Percentiles rank a stretch among this genome's conserved stretches.
phyloP scores from a whole-genome alignment of 2,888 invertebrate genomes.

The Luffia ferchaultella region DNA sequence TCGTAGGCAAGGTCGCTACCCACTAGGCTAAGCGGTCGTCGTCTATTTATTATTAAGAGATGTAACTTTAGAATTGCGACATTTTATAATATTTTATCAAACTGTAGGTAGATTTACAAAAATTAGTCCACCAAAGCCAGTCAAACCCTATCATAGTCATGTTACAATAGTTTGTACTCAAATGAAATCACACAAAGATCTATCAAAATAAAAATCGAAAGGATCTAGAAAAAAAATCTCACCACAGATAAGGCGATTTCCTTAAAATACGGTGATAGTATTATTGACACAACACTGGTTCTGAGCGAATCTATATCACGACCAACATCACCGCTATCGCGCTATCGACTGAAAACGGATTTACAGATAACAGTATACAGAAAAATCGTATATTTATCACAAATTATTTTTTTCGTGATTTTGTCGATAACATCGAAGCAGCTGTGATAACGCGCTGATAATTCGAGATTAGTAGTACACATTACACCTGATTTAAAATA shows the following conservation, averaged over 20 bases:
- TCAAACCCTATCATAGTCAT: too few relatives aligned
- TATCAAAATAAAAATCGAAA: too few relatives aligned
- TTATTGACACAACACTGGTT: not conserved
- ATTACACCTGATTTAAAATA: slow-evolving; percentile 24
- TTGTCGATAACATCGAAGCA: slow-evolving; percentile 29
- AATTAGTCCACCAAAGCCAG: too few relatives aligned
- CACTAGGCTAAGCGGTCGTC: too few relatives aligned
- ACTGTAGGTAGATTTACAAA: too few relatives aligned
- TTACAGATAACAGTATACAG: slow-evolving; percentile 39
- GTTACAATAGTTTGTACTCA: too few relatives aligned
- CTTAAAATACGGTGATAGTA: not conserved
- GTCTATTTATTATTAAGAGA: too few relatives aligned
- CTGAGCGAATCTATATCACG: slow-evolving; percentile 1
- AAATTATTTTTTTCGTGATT: slow-evolving; percentile 50
- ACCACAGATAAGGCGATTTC: not conserved
- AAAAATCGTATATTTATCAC: slow-evolving; percentile 52
- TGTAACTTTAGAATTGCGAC: too few relatives aligned
- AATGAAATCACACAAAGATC: too few relatives aligned
- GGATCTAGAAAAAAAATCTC: too few relatives aligned
- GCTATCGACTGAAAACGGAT: slow-evolving; percentile 55
- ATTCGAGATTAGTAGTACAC: slow-evolving; percentile 28
- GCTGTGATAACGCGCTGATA: slow-evolving; percentile 24
- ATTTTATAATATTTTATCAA: too few relatives aligned
- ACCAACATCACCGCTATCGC: slow-evolving; percentile 44
- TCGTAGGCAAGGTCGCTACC: too few relatives aligned